A percentile compares a stretch with the other conserved stretches of the same genome.
Evolutionary conservation across 2,113 vertebrate species (phyloP).

Genomic region (Ciconia maguari): DNA sequence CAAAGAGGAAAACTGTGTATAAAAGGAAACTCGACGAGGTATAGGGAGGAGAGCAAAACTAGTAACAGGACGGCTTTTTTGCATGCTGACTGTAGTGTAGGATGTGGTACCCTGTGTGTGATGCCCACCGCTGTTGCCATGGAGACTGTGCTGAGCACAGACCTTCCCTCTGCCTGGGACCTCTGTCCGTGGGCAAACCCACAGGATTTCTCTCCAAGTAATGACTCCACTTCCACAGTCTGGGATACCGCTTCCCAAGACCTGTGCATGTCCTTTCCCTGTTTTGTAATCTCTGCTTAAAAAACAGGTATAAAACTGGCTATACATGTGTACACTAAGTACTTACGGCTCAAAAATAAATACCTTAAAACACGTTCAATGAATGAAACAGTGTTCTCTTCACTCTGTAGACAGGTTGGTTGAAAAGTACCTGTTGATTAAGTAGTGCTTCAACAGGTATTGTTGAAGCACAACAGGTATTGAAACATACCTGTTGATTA

Average conservation of each 20-base stretch:
- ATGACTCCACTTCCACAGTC: rapidly evolving
- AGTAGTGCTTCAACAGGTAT: too few relatives aligned
- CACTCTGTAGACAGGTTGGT: background rate
- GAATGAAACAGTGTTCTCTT: background rate
- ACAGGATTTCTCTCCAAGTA: background rate
- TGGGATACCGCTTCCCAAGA: background rate
- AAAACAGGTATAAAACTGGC: background rate
- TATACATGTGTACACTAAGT: rapidly evolving
- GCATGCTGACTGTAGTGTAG: background rate
- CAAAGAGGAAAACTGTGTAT: background rate
- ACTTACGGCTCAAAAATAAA: background rate
- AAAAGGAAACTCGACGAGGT: background rate
- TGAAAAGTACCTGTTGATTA: background rate
- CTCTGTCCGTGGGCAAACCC: background rate
- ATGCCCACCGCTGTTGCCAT: background rate
- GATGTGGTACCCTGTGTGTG: background rate
- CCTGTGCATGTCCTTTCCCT: background rate
- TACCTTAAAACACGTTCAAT: background rate
- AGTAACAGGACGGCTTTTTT: background rate
- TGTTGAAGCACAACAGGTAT: too few relatives aligned
- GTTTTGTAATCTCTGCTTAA: background rate
- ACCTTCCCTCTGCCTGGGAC: background rate
- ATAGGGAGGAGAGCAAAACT: background rate
- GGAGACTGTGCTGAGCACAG: background rate
- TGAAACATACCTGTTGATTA: background rate